A percentile compares a stretch with the other conserved stretches of the same genome.
Evolutionary conservation across 2,888 invertebrate genomes (phyloP).

Genomic region (Sinhomidia bicolor): DNA sequence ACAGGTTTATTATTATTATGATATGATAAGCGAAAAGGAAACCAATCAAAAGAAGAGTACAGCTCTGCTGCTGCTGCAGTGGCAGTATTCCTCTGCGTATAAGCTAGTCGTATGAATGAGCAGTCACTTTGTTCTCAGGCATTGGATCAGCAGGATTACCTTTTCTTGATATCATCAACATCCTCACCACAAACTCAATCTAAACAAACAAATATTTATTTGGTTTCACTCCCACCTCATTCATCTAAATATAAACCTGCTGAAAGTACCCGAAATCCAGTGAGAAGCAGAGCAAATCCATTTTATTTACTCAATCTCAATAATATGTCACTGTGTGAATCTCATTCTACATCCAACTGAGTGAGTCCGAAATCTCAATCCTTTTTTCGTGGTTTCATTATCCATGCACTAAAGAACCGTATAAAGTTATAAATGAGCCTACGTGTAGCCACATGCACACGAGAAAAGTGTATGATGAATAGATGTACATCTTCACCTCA

Average conservation of each 20-base stretch:
- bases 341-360: conserved; percentile 25
- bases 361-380: conserved; percentile 20
- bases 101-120: conserved; percentile 35
- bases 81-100: background rate
- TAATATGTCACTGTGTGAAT: conserved; percentile 47
- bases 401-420: background rate
- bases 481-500: background rate
- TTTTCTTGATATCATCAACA: conserved; percentile 22
- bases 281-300: conserved; percentile 41
- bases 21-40: background rate
- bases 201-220: conserved; percentile 70
- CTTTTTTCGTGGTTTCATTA: background rate
- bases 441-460: no score
- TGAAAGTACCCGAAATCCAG: conserved; percentile 40
- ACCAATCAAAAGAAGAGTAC: background rate
- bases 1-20: conserved; percentile 16
- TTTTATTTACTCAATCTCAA: conserved; percentile 39
- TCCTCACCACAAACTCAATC: conserved; percentile 31
- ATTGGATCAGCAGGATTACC: conserved; percentile 38
- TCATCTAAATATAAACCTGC: conserved; percentile 26
- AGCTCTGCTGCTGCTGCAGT: background rate
- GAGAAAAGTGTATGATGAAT: no score
- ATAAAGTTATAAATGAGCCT: no score
- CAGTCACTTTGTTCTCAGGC: conserved; percentile 7
- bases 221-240: conserved; percentile 58